Evolutionary conservation across 2,113 vertebrate genomes (phyloP), one percentile per base, ranked within the genome.

Genomic region (Numida meleagris): DNA sequence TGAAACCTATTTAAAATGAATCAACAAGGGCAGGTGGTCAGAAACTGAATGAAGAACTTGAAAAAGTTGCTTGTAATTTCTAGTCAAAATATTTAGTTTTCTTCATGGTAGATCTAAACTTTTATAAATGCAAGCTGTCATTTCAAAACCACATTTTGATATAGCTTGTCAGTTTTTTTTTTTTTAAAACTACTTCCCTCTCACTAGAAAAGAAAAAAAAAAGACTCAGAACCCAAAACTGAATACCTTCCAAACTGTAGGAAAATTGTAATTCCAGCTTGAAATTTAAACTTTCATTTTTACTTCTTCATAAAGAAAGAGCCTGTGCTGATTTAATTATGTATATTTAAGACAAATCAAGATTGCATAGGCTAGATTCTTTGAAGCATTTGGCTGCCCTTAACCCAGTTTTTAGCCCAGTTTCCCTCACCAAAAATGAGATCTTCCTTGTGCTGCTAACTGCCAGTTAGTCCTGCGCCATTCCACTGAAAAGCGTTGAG

Each of bases 141-240:
- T 81, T 92, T 94, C 68, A 88, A 91, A 90, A 68, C 48, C 36
- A 92, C 36, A 76, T 89, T 95, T 79, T 82, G 77, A 93, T 58
- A 79, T 4, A 68, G 43, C 10, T 68, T 23, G 48, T 65, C 62
- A 81, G n/a, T 33, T 81, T 94, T 66, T 90, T 59, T 72, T 31
- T 42, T 84, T 93, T 66, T 90, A 65, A 70, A 92, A 68, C 9
- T 2, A 38, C 4, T 3, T 18, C 10, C 13, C 16, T 71, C 68
- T 25, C 13, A 17, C 13, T 11, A 3, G 1, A 9, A 46, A n/a
- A 63, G 50, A 58, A 20, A 36, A 71, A 83, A 84, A 83, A 84
- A 87, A 31, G 2, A 4, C 7, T 8, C 50, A 31, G 80, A 74
- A 14, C 23, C 71, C 82, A 82, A 87, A 89, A 23, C 58, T 70